These are phyloP conservation scores for Alviniconcha strummeri DNA, from an alignment of 2,888 invertebrate genomes.

Conservation along the genomic window DNA sequence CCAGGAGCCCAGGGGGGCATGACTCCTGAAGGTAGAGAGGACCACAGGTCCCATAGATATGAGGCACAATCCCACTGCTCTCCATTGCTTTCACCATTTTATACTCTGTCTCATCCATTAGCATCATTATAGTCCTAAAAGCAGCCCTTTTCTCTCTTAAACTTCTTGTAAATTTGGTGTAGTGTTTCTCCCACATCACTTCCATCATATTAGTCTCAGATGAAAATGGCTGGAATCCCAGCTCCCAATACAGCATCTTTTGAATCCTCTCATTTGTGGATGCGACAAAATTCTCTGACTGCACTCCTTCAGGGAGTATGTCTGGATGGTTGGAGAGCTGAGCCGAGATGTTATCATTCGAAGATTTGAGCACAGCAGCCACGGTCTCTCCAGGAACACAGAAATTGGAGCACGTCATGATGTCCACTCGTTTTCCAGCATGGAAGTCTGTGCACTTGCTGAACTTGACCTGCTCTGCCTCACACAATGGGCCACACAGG, in stretches of 20 bases:
- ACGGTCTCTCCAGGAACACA: constrained; percentile 42
- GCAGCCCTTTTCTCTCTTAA: constrained; percentile 22
- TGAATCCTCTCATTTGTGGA: constrained; percentile 11
- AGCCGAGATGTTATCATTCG: constrained; percentile 10
- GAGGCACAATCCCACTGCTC: constrained; percentile 80
- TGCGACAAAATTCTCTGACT: not conserved
- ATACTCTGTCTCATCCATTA: constrained; percentile 82
- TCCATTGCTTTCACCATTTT: constrained; percentile 78
- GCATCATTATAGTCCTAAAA: constrained; percentile 77
- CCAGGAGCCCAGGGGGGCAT: constrained; percentile 63
- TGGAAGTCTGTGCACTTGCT: constrained; percentile 80
- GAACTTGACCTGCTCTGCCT: constrained; percentile 75
- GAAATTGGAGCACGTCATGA: constrained; percentile 47
- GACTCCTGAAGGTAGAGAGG: constrained; percentile 81
- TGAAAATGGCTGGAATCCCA: constrained; percentile 31
- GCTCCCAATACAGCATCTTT: constrained; percentile 24
- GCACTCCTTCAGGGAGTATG: not conserved
- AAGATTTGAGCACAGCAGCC: constrained; percentile 54
- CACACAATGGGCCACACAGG: constrained; percentile 80
- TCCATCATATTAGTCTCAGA: constrained; percentile 27
- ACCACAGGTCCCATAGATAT: constrained; percentile 81
- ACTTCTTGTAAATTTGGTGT: constrained; percentile 24
- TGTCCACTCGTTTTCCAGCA: constrained; percentile 76
- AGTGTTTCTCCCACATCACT: constrained; percentile 39
- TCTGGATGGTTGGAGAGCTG: constrained; percentile 12